phyloP scores from a whole-genome alignment of 2,888 invertebrate genomes.

The Synergus japonicus region DNA sequence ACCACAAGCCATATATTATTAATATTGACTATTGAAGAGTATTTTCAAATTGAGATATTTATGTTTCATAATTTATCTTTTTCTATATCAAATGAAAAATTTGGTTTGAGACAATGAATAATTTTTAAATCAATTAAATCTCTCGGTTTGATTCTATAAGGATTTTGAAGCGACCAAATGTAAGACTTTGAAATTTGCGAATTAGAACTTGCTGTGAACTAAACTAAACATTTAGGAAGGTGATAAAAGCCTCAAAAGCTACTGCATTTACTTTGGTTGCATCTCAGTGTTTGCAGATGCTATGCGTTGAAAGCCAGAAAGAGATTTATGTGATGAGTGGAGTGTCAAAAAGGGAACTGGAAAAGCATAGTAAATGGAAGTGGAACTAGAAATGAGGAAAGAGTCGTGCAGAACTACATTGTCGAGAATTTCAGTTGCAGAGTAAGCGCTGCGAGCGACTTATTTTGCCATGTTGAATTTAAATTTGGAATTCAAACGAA shows the following conservation, averaged over 20 bases:
- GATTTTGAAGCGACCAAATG: background rate
- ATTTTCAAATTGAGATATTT: background rate
- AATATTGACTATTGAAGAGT: background rate
- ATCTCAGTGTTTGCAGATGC: background rate
- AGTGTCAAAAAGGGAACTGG: background rate
- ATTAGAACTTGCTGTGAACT: background rate
- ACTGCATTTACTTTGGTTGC: background rate
- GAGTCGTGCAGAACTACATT: background rate
- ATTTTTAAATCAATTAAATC: background rate
- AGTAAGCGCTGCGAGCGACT: background rate
- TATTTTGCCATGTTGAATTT: conserved; percentile 19
- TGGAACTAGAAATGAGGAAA: conserved; percentile 2
- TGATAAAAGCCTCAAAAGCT: background rate
- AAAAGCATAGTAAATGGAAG: background rate
- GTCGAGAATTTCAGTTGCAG: background rate
- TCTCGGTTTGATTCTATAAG: background rate
- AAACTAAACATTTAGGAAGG: background rate
- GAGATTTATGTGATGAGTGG: background rate
- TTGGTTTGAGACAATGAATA: background rate
- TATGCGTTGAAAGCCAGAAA: background rate
- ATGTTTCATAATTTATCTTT: no score
- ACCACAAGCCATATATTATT: background rate
- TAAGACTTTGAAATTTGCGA: background rate
- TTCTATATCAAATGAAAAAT: no score
- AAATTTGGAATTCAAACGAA: conserved; percentile 16